These are phyloP conservation scores for Tadarida brasiliensis DNA, from an alignment of 2,797 vertebrate genomes.

Conservation along the genomic window DNA sequence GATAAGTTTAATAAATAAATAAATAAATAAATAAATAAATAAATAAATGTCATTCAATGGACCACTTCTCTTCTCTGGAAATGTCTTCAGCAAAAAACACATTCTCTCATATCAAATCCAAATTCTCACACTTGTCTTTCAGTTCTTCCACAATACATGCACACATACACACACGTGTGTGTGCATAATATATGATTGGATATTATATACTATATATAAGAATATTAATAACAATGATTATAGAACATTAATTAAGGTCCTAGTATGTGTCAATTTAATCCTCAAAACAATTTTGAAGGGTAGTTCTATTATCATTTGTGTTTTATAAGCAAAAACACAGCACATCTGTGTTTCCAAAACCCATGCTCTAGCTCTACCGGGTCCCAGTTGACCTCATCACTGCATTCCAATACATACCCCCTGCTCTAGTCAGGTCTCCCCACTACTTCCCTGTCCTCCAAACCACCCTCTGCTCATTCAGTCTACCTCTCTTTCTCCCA, in stretches of 20 bases:
- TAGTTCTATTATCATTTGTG: background rate
- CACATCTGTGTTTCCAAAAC: background rate
- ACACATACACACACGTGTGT: background rate
- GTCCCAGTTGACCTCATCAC: background rate
- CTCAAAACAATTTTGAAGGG: background rate
- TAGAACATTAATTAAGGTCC: background rate
- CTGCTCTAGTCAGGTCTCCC: background rate
- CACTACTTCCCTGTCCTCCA: background rate
- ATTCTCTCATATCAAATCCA: background rate
- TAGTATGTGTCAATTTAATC: background rate
- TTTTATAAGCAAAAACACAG: background rate
- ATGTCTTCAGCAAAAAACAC: background rate
- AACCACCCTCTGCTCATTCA: background rate
- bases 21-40: too few species aligned
- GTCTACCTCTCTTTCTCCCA: background rate
- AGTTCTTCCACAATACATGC: background rate
- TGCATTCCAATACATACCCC: background rate
- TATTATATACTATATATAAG: background rate
- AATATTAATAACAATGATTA: background rate
- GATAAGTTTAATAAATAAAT: too few species aligned
- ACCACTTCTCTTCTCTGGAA: background rate
- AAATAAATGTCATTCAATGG: background rate
- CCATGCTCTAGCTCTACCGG: background rate
- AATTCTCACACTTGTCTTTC: background rate
- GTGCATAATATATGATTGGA: background rate